Percentiles rank a stretch among this genome's conserved stretches.
Conservation (phyloP, 2,888 invertebrate genomes). For the Tetragonula carbonaria region DNA sequence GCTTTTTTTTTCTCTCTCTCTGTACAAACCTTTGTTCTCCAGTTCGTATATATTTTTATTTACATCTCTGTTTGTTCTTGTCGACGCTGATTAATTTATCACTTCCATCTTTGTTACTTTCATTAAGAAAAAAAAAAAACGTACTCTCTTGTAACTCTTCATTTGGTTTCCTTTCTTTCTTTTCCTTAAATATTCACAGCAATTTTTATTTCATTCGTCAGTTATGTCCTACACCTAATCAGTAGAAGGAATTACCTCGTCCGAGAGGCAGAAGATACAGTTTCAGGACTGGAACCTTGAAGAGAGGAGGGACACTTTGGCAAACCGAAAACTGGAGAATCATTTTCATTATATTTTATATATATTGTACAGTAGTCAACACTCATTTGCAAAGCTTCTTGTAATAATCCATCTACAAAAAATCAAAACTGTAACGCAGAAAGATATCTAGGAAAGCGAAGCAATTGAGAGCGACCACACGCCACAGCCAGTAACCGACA, state of each 20-base stretch:
- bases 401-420: background rate
- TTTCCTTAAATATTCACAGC: conserved; percentile 26
- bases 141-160: background rate
- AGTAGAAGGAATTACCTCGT: conserved; percentile 21
- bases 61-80: background rate
- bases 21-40: conserved; percentile 34
- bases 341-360: background rate
- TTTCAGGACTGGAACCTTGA: conserved; percentile 35
- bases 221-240: conserved; percentile 20
- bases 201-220: conserved; percentile 1
- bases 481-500: background rate
- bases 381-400: conserved; percentile 15
- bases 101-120: background rate
- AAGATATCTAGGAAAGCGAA: background rate
- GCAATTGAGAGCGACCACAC: conserved; percentile 9
- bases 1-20: conserved; percentile 35
- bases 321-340: conserved; percentile 29
- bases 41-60: conserved; percentile 12
- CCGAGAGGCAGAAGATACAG: conserved; percentile 35
- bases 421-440: background rate
- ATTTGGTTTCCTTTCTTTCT: background rate
- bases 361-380: conserved; percentile 18
- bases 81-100: background rate
- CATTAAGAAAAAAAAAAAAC: background rate
- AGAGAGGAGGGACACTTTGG: conserved; percentile 44